Evolutionary conservation across 1,140 invertebrate genomes (phyloP).

Genomic region (Antheraea pernyi): DNA sequence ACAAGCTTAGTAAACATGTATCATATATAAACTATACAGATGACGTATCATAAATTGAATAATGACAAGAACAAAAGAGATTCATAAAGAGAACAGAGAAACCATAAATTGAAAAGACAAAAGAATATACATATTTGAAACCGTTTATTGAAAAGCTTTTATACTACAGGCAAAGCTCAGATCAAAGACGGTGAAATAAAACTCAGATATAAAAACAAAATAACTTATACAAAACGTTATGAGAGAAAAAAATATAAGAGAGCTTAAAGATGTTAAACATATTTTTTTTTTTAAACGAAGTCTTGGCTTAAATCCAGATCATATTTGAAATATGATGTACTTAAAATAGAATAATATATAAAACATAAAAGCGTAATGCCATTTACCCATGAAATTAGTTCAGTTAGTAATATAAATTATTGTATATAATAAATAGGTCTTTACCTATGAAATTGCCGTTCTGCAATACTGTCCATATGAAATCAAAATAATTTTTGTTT

Average conservation of each 20-base stretch:
- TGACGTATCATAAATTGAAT: neutral
- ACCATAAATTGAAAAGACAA: neutral
- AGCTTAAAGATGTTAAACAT: neutral
- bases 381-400: too few species aligned
- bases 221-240: neutral
- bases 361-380: neutral
- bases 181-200: neutral
- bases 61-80: neutral
- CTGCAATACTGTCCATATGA: too few species aligned
- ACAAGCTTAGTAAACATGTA: too few species aligned
- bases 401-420: too few species aligned
- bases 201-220: neutral
- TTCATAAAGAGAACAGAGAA: neutral
- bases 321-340: neutral
- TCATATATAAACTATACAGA: too few species aligned
- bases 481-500: too few species aligned
- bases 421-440: too few species aligned
- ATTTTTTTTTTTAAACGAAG: too few species aligned
- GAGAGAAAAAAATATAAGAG: neutral
- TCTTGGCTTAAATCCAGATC: neutral
- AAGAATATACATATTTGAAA: neutral
- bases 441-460: too few species aligned
- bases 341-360: too few species aligned
- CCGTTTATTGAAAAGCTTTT: conserved; percentile 1
- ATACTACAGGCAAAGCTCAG: neutral